Conservation (phyloP, 37 sponge, comb jelly and placozoan genomes). For the Theonella swinhoei region DNA sequence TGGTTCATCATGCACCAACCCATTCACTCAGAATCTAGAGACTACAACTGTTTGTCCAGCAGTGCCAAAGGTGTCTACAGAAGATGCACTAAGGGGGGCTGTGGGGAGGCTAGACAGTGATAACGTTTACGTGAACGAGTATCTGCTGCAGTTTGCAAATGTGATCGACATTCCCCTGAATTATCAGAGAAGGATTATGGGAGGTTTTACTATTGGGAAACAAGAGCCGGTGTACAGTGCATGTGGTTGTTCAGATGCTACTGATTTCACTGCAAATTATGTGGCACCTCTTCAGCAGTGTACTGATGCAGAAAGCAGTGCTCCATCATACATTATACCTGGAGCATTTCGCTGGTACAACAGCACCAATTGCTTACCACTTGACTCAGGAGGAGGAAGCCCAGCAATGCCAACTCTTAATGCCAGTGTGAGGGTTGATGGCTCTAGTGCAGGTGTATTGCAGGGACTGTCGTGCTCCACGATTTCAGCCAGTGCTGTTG, state of each 20-base stretch:
- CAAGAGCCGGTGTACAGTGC: constrained; percentile 31
- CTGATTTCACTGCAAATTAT: background rate
- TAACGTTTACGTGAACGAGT: constrained; percentile 55
- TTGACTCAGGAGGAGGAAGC: background rate
- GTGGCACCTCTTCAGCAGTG: background rate
- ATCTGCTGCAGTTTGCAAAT: constrained; percentile 34
- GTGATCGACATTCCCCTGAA: background rate
- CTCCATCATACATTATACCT: background rate
- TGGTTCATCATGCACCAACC: background rate
- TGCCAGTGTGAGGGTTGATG: background rate
- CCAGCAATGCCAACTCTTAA: no score
- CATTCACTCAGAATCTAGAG: background rate
- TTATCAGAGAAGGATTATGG: constrained; percentile 31
- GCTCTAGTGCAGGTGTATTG: background rate
- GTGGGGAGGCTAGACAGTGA: constrained; percentile 35
- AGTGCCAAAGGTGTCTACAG: constrained; percentile 42
- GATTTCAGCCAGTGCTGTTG: background rate
- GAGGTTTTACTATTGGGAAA: constrained; percentile 24
- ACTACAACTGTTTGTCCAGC: constrained; percentile 41
- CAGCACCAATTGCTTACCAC: background rate
- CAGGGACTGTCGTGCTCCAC: background rate
- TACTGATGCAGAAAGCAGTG: background rate
- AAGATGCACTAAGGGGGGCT: background rate
- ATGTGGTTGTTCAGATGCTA: constrained; percentile 18
- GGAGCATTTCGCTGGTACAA: background rate